Evolutionary conservation across 2,888 invertebrate genomes (phyloP), one percentile per base, ranked within the genome.

Genomic region (Pristionchus maxplancki): DNA sequence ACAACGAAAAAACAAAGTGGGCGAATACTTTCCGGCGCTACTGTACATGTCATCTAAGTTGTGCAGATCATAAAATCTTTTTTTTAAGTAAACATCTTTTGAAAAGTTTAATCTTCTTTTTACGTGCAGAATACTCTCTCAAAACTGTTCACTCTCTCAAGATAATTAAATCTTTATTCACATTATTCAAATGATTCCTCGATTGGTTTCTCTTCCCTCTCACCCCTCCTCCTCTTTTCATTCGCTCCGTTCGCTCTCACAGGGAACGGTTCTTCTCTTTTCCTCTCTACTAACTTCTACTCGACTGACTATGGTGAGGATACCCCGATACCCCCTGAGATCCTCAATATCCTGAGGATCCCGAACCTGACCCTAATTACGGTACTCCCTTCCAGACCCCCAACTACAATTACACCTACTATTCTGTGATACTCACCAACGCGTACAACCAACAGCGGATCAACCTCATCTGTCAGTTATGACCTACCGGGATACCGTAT

Each of bases 191-290:
- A 58, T 58, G 24, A 58, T 9, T 58, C n/a, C 9, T 24, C 24
- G 58, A 58, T 44, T 6, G 58, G 58, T 24, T 58, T 58, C 24
- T 58, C 58, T 6, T 24, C n/a, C 58, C 24, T 58, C 58, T 58
- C n/a, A n/a, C n/a, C n/a, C n/a, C n/a, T n/a, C 24, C n/a, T 58
- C n/a, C 58, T 58, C 58, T 58, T 58, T 58, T 58, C 58, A 58
- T 58, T 58, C 58, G 58, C 58, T 58, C 58, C 58, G 58, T 58
- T 58, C 24, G 9, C 58, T 58, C 58, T 58, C 58, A 58, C 58
- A 58, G 58, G 58, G 58, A 58, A 58, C 58, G 58, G 58, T 58
- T 58, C 58, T 58, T n/a, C n/a, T 58, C 58, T n/a, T 58, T 58
- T 58, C n/a, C 58, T 58, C 58, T n/a, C 58, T 58, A 58, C 58